Evolutionary conservation across 2,888 invertebrate genomes (phyloP).

Genomic region (Cyrtodaria siliqua): DNA sequence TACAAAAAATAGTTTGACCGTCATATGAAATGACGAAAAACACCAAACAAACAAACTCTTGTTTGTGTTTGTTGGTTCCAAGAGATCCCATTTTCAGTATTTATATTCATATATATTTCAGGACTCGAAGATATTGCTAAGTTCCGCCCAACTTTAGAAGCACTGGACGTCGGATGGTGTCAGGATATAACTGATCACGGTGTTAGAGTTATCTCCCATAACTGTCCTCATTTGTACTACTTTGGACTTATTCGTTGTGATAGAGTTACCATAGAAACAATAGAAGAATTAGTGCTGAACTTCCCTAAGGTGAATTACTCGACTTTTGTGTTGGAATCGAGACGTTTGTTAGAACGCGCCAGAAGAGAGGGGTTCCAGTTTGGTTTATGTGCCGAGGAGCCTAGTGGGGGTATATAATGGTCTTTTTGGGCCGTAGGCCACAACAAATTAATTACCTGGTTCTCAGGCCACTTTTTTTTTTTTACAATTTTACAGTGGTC

Average conservation of each 20-base stretch:
- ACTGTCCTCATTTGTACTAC: slow-evolving; percentile 72
- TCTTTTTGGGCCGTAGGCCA: no score
- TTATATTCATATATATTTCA: no score
- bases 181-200: slow-evolving; percentile 75
- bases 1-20: no score
- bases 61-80: no score
- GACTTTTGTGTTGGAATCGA: slow-evolving; percentile 77
- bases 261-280: slow-evolving; percentile 70
- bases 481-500: no score
- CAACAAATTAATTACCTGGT: no score
- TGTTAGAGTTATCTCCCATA: slow-evolving; percentile 68
- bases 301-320: slow-evolving; percentile 78
- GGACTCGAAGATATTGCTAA: slow-evolving; percentile 67
- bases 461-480: no score
- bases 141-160: slow-evolving; percentile 70
- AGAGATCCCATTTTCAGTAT: no score
- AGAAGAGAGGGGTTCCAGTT: slow-evolving; percentile 64
- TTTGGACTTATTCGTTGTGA: slow-evolving; percentile 81
- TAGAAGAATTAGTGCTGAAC: slow-evolving; percentile 69
- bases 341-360: slow-evolving; percentile 70
- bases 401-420: no score
- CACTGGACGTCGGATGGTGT: slow-evolving; percentile 81
- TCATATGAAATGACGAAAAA: no score
- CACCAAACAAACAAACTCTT: no score
- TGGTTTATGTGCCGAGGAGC: slow-evolving; percentile 7